Conservation (phyloP, 2,113 vertebrate genomes). For the Capreolus pygargus region DNA sequence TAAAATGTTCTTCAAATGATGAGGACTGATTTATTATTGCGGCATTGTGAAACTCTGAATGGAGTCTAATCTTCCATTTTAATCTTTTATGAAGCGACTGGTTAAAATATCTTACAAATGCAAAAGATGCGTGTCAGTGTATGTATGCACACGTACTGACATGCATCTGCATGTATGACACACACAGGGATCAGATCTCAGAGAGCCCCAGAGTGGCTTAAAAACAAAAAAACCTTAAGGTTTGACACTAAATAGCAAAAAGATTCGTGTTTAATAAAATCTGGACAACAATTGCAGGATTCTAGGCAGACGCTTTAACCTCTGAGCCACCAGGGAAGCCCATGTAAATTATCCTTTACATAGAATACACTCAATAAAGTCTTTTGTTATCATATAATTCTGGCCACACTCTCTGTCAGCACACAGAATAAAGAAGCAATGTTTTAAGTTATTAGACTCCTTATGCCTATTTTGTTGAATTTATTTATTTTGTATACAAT, state of each 20-base stretch:
- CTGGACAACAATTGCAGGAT: background rate
- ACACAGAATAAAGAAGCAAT: background rate
- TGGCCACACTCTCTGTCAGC: background rate
- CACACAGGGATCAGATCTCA: background rate
- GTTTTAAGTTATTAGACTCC: background rate
- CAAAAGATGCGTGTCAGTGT: background rate
- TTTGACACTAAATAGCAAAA: background rate
- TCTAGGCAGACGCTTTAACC: background rate
- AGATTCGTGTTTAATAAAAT: background rate
- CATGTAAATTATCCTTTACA: background rate
- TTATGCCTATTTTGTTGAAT: background rate
- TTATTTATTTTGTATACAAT: background rate
- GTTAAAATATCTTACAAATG: constrained; percentile 44
- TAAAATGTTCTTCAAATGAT: constrained; percentile 61
- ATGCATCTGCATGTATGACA: background rate
- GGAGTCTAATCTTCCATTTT: constrained; percentile 65
- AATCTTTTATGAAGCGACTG: constrained; percentile 51
- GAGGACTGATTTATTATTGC: constrained; percentile 58
- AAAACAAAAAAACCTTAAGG: background rate
- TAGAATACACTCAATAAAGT: background rate
- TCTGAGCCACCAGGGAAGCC: too few species aligned
- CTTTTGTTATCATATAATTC: background rate
- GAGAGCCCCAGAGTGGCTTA: background rate
- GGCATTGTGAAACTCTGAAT: constrained; percentile 61
- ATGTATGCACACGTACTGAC: background rate